Conservation (phyloP, 2,113 vertebrate genomes). For the Hemicordylus capensis region DNA sequence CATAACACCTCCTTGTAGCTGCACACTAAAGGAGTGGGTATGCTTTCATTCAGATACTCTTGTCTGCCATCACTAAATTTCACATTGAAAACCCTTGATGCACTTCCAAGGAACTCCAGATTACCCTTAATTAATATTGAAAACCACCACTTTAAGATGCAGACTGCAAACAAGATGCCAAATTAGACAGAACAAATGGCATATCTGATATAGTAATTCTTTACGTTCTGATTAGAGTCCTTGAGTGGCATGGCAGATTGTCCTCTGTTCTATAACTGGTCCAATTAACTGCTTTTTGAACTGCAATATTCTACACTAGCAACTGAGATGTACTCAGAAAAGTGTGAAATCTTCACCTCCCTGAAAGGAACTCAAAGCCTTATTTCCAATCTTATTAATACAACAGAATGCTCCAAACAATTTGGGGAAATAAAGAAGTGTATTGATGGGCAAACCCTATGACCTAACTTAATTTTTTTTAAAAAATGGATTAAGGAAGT, state of each 20-base stretch:
- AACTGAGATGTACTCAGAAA: slow-evolving; percentile 24
- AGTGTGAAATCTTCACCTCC: not conserved
- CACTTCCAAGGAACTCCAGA: not conserved
- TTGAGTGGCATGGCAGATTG: slow-evolving; percentile 32
- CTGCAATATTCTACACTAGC: slow-evolving; percentile 12
- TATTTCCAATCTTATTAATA: not conserved
- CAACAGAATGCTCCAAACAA: not conserved
- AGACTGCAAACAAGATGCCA: not conserved
- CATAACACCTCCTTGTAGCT: not conserved
- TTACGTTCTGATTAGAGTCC: not conserved
- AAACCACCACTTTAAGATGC: not conserved
- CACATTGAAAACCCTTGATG: not conserved
- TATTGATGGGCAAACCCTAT: not conserved
- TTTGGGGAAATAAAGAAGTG: not conserved
- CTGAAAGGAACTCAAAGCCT: slow-evolving; percentile 3
- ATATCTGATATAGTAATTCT: not conserved
- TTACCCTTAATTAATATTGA: not conserved
- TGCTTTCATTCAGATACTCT: not conserved
- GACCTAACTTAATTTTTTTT: not conserved
- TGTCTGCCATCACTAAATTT: not conserved
- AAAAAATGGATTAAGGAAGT: not conserved
- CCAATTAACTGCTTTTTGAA: slow-evolving; percentile 30
- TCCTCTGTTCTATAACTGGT: not conserved
- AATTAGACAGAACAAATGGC: not conserved
- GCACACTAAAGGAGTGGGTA: not conserved